Base-by-base conservation (phyloP, 2,797 vertebrate species). In the Capromys pilorides region DNA sequence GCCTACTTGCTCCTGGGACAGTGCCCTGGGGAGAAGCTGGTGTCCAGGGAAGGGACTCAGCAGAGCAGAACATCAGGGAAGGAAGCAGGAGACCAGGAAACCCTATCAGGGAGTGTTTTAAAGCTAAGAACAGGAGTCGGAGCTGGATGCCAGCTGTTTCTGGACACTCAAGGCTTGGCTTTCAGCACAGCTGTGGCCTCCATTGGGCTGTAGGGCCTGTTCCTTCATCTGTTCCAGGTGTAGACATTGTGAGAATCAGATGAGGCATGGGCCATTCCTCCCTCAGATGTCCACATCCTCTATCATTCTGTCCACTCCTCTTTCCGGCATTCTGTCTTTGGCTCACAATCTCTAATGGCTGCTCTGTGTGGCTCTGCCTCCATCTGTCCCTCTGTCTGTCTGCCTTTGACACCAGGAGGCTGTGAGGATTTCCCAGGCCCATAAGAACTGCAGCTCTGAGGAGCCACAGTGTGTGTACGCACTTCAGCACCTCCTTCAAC, bases 221-320 rank as follows among this genome's bases (percentile, higher is more conserved):
- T 8, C 86, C 26, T 69, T 91, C 28, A 6, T 6, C 36, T 61
- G 45, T 45, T 80, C 39, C 14, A 51, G 67, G 49, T 64, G 36
- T 45, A 22, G 59, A 13, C 18, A 13, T 71, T 45, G 28, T 6
- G 75, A 81, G 64, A 49, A 18, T 21, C 41, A 1, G 0, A 8
- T 12, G 85, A 2, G 21, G 21, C 33, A 9, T 11, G 33, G 22
- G 12, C 18, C 26, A 33, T 21, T 59, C 8, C 61, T 0, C 1
- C 13, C 61, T 0, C 2, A 51, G 39, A 26, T 0, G n/a, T 8
- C 41, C 31, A 18, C 0, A 0, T 21, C n/a, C 64, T 51, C 87
- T 54, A 24, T 3, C 21, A 5, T 31, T 36, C 36, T 36, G 10
- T 51, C 80, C 31, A 75, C 22, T 41, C 2, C 6, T 19, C 77